Base-by-base conservation (phyloP, 2,797 vertebrate species). In the Salarias fasciatus region DNA sequence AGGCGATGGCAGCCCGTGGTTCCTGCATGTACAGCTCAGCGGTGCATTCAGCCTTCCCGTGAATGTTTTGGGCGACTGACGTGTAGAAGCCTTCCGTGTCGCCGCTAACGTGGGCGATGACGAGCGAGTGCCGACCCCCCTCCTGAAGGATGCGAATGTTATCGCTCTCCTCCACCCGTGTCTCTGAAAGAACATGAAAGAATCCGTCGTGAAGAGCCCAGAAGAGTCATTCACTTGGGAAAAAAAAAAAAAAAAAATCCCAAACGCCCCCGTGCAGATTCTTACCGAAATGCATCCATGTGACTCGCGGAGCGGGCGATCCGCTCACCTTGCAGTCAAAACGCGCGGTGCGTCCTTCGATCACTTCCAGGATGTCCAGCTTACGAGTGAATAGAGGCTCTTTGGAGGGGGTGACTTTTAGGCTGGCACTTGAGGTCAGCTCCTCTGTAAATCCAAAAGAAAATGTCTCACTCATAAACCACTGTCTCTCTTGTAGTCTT, bases 241-340 rank as follows among this genome's bases (percentile, higher is more conserved):
- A 24, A 24, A 2, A 1, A 3, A 24, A 24, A 24, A 24, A 24
- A 24, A 2, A 24, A 37, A 33, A 50, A 29, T 0, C 0, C 2
- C 2, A 10, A n/a, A 2, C 43, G 6, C 18, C 18, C 18, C 0
- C 0, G 8, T 3, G 3, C 8, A 40, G 62, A 38, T 48, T 66
- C 87, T 91, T 93, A 99, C 97, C 96, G 48, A 95, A 97, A 48
- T 96, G 96, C 59, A 88, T 96, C 97, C 97, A 99, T 57, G 91
- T 93, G 73, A 98, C 86, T 0, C 67, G 70, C 0, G 95, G 96
- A 0, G 95, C 79, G 0, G 97, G 97, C 1, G 89, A 95, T 18
- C 97, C 97, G 11, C 97, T 98, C 89, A 98, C 94, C 91, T 97
- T 98, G 69, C 96, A 98, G 91, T 97, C 94, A 3, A 99, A 94